Evolutionary conservation across 1,140 invertebrate genomes (phyloP).

Genomic region (Pentalonia nigronervosa): DNA sequence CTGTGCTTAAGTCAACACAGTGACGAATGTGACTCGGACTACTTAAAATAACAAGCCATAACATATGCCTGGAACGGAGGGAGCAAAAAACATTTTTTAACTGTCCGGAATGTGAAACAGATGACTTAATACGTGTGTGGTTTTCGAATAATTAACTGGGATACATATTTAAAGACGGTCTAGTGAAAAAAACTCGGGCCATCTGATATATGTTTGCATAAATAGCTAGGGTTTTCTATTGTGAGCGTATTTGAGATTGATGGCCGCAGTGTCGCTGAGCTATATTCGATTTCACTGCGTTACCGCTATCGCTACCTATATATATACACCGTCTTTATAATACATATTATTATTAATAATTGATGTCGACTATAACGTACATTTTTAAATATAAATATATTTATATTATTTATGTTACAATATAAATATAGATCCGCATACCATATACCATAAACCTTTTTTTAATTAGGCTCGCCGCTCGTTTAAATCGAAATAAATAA

Average conservation of each 20-base stretch:
- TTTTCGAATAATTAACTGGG: constrained; percentile 55
- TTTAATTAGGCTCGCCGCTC: background rate
- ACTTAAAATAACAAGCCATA: constrained; percentile 46
- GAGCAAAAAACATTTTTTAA: constrained; percentile 33
- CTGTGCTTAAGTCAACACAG: constrained; percentile 21
- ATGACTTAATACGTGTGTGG: constrained; percentile 56
- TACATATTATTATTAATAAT: background rate
- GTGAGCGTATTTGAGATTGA: background rate
- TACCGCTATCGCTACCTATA: background rate
- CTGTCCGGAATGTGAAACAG: constrained; percentile 51
- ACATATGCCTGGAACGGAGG: background rate
- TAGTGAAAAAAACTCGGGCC: constrained; percentile 32
- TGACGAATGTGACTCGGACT: constrained; percentile 50
- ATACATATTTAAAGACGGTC: constrained; percentile 49
- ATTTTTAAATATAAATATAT: background rate
- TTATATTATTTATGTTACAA: background rate
- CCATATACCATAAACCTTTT: background rate
- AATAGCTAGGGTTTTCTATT: background rate
- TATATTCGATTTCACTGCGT: constrained; percentile 31
- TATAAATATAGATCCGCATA: background rate
- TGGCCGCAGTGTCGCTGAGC: background rate
- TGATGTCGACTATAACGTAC: background rate
- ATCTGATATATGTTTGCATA: constrained; percentile 40
- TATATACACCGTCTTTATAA: background rate
- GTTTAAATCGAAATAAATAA: background rate